Base-by-base conservation (phyloP, 2,797 vertebrate genomes). In the Urosaurus nigricauda region DNA sequence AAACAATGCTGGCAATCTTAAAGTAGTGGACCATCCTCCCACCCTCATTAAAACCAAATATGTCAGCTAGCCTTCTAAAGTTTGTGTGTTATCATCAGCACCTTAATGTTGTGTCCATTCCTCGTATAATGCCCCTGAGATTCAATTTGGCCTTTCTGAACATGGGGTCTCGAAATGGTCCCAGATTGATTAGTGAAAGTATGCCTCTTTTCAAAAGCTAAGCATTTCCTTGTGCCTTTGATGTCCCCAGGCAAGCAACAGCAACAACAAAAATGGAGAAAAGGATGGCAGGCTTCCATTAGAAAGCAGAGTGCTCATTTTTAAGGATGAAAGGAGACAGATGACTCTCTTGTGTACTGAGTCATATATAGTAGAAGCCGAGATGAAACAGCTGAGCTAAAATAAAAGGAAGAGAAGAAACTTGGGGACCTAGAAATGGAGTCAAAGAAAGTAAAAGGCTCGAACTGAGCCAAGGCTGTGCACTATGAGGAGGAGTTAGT, bases 131-230 rank as follows among this genome's bases (percentile, higher is more conserved):
- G 85, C 85, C 58, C 1, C 35, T 81, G 47, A 26, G 65, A 90
- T 35, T 29, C 11, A 77, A 35, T 4, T 16, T 79, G 12, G 71
- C 84, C 58, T 90, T 32, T 81, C 40, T 79, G 79, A 88, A 87
- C 40, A 68, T n/a, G 47, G 93, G 90, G 74, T 65, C 91, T 83
- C 85, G 32, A 89, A 78, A 58, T 71, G 58, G 63, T 58, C 84
- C 58, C 71, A 51, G 2, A 0, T 86, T 92, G 92, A 91, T 88
- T 1, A 90, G 60, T 24, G 53, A 24, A 88, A 43, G 87, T 37
- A 21, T 92, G 82, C 85, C 84, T 93, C 94, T 94, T 93, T 83
- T 89, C 90, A 92, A 92, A 90, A 93, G 88, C 91, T 80, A 88
- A 86, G 91, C 17, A 85, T 85, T 89, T 94, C 88, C 53, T n/a